Evolutionary conservation across 2,888 invertebrate species (phyloP).

Genomic region (Metallyticus violacea): DNA sequence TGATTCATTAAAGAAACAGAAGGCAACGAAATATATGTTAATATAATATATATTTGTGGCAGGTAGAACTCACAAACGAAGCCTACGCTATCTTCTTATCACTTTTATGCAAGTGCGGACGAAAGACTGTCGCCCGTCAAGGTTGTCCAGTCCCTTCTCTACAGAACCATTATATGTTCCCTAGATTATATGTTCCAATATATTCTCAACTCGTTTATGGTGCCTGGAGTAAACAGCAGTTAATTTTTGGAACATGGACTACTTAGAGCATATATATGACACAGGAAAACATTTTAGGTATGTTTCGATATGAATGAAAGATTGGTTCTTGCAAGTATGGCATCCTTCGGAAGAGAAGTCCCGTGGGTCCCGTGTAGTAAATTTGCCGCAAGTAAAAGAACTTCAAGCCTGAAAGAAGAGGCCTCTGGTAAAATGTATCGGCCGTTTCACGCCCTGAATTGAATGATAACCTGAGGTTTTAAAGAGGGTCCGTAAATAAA

Average conservation of each 20-base stretch:
- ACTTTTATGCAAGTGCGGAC: background rate
- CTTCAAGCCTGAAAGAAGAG: too few relatives aligned
- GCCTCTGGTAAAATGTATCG: too few relatives aligned
- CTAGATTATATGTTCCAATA: background rate
- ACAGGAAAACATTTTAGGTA: background rate
- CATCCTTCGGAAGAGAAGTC: too few relatives aligned
- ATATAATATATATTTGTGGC: too few relatives aligned
- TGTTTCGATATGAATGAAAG: background rate
- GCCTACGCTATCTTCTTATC: background rate
- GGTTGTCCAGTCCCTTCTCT: background rate
- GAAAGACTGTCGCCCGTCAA: background rate
- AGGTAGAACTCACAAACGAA: too few relatives aligned
- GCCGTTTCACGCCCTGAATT: too few relatives aligned
- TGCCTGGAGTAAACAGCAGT: background rate
- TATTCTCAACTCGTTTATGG: background rate
- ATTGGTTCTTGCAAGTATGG: background rate
- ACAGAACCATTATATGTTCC: background rate
- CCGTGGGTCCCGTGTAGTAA: too few relatives aligned
- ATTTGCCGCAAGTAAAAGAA: too few relatives aligned
- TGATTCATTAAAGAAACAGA: too few relatives aligned
- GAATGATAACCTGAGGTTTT: too few relatives aligned
- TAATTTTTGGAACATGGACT: background rate
- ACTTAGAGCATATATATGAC: background rate
- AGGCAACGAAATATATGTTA: too few relatives aligned
- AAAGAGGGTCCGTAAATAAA: too few relatives aligned